Evolutionary conservation across 2,888 invertebrate genomes (phyloP), one percentile per base, ranked within the genome.

Genomic region (Andrena bicolor): DNA sequence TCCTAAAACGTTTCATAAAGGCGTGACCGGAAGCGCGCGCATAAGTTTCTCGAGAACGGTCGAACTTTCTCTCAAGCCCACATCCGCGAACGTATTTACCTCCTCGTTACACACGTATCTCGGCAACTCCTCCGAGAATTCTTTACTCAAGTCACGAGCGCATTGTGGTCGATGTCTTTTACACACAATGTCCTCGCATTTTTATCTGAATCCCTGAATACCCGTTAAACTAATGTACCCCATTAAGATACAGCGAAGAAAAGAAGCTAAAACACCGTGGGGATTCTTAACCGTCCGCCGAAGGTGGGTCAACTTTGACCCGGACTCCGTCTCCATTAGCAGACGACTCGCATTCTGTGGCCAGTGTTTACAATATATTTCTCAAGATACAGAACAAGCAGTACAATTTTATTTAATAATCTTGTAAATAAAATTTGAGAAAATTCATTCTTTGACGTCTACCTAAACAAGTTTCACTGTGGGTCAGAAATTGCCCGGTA

Each of bases 51-150:
- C 23, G 58, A 51, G 58, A 73, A 79, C 79, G 60, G 30, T 73
- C 49, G 58, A 73, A 81, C 80, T 80, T 80, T 81, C 81, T 81
- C 79, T 81, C 73, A 73, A 73, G 51, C 69, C 79, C 64, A 79
- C 72, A 81, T 79, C 69, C 73, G 78, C 49, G n/a, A 71, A 30
- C 65, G 60, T 77, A 49, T 71, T 80, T 80, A 51, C 35, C 60
- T 64, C 23, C 26, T 69, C 28, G 16, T 56, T 69, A 74, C 48
- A 64, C n/a, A 32, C 58, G 35, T 51, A 30, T 35, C 61, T 26
- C 26, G 16, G 28, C 20, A 7, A 66, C 35, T 80, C 23, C 8
- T 64, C 30, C 63, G 13, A 32, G 56, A 72, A 78, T 68, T 77
- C 60, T 41, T 65, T 56, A 56, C 35, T 51, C 56, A 28, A 41